Conservation (phyloP, 1,140 invertebrate genomes). For the Halesus radiatus region DNA sequence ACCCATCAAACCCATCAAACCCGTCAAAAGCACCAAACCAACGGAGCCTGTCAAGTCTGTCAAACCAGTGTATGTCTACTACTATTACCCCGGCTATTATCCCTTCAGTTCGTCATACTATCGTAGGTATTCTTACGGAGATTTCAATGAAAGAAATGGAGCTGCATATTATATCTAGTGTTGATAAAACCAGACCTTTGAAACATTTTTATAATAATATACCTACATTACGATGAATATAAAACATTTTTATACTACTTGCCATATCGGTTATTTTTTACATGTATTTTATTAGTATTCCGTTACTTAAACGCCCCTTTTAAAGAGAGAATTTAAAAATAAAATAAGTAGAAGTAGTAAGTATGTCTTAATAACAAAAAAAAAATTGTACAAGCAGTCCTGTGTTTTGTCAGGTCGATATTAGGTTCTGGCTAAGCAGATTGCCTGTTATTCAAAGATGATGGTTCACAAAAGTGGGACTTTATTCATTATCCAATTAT, state of each 20-base stretch:
- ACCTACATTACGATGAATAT: not conserved
- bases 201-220: not conserved
- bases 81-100: conserved; percentile 37
- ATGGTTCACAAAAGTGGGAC: no score
- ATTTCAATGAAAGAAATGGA: not conserved
- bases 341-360: no score
- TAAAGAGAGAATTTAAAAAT: no score
- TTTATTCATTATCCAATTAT: no score
- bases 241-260: not conserved
- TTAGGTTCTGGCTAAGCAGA: no score
- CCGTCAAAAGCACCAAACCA: no score
- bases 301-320: no score
- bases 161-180: not conserved
- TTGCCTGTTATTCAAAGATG: no score
- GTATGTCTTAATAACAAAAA: no score
- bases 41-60: not conserved
- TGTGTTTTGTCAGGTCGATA: no score
- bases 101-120: conserved; percentile 11
- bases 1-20: no score
- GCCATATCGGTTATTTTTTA: not conserved
- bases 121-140: not conserved
- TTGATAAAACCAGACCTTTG: not conserved
- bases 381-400: no score
- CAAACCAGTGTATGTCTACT: conserved; percentile 23
- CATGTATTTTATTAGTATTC: not conserved